Base-by-base conservation (phyloP, 2,797 vertebrate genomes). In the Sarcophilus harrisii region DNA sequence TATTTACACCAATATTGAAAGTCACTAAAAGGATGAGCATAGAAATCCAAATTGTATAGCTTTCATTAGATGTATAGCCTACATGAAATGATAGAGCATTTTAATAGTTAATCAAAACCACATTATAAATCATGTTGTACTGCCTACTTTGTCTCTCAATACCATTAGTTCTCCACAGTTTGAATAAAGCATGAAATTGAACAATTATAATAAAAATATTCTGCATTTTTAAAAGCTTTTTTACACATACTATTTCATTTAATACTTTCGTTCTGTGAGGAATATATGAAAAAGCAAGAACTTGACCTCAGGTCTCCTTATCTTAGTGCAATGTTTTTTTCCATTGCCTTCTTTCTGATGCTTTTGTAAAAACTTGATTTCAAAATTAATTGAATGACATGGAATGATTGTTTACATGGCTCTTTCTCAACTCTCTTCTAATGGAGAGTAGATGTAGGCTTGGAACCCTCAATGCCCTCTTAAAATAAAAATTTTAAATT, bases 391-490 rank as follows among this genome's bases (percentile, higher is more conserved):
- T 0, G 5, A 16, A 4, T 24, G 24, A 57, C 5, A 0, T 60
- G 1, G 38, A 92, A 0, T 13, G 3, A 5, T 16, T 95, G 60
- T 57, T 29, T 12, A 57, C 55, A 0, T 87, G 38, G 21, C 73
- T 87, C 9, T 0, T 8, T 30, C 54, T 49, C 30, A 14, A 90
- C 57, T 9, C 38, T 5, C 9, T 13, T 29, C 81, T 18, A 1
- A 8, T 4, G 0, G 4, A 4, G 9, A 1, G 2, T 14, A 30
- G 13, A 0, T 0, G 0, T 0, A 49, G 29, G 11, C 28, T 27
- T 62, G 59, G 66, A 6, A 58, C 49, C 18, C 13, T 14, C 28
- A 0, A 87, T 0, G 16, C 6, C 0, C 0, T 0, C 28, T 81
- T 9, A 60, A 92, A 92, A 32, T 57, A 54, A 55, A 95, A 89